Percentiles rank a stretch among this genome's conserved stretches.
These are phyloP conservation scores for Oryzias melastigma DNA, from an alignment of 2,113 vertebrate species.

Conservation along the genomic window DNA sequence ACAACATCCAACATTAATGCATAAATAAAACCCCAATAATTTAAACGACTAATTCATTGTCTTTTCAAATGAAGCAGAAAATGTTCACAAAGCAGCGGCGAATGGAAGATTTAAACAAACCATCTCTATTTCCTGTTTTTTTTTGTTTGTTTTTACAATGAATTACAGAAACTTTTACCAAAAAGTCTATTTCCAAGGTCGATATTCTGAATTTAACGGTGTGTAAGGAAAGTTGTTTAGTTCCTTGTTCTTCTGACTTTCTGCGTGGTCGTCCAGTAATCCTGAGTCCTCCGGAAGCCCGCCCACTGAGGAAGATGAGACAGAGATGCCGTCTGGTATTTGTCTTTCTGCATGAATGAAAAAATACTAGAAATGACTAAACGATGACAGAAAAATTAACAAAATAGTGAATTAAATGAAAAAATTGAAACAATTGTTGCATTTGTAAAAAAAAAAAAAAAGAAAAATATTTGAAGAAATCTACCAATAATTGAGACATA, in stretches of 20 bases:
- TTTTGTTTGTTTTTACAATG: not conserved
- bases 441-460: too few species aligned
- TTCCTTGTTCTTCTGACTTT: constrained; percentile 43
- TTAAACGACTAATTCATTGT: constrained; percentile 32
- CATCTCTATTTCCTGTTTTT: not conserved
- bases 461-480: too few species aligned
- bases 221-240: constrained; percentile 44
- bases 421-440: not conserved
- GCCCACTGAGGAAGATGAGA: constrained; percentile 37
- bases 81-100: constrained; percentile 28
- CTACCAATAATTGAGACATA: too few species aligned
- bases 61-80: constrained; percentile 29
- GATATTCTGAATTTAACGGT: constrained; percentile 70
- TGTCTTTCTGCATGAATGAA: constrained; percentile 43
- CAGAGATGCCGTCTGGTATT: constrained; percentile 46
- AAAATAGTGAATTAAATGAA: not conserved
- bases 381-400: not conserved
- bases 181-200: constrained; percentile 75
- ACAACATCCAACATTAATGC: constrained; percentile 41
- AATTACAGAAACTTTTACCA: not conserved
- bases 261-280: constrained; percentile 40
- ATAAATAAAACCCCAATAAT: constrained; percentile 50
- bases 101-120: constrained; percentile 6
- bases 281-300: constrained; percentile 36
- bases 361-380: not conserved